Percentiles rank a stretch among this genome's conserved stretches.
Conservation (phyloP, 2,888 invertebrate species). For the Branchellion lobata region DNA sequence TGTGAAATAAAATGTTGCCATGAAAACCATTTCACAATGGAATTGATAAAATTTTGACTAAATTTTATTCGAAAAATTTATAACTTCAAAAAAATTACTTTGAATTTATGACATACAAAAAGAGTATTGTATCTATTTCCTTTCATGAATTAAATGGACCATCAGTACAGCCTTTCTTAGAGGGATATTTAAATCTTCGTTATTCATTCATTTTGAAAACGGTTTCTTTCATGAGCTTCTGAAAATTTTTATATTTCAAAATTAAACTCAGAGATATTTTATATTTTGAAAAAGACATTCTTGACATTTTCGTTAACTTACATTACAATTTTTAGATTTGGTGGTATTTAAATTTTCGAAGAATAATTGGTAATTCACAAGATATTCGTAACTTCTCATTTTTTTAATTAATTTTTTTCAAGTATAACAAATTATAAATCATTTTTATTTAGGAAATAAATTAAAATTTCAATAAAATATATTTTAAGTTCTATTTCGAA, state of each 20-base stretch:
- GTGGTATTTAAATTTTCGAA: no score
- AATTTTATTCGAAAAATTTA: no score
- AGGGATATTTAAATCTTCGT: conserved; percentile 14
- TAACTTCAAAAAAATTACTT: no score
- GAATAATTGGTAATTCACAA: no score
- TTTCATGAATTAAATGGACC: conserved; percentile 1
- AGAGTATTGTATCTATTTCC: neutral
- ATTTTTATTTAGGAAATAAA: no score
- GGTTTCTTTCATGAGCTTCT: neutral
- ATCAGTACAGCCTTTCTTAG: conserved; percentile 13
- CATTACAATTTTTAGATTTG: no score
- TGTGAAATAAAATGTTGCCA: neutral
- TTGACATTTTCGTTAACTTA: neutral
- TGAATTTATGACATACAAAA: no score
- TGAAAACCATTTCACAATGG: neutral
- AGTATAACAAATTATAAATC: no score
- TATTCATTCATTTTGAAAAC: neutral
- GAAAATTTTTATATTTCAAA: neutral
- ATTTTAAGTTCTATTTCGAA: no score
- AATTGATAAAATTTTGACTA: neutral
- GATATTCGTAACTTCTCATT: no score
- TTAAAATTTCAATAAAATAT: no score
- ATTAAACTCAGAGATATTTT: neutral
- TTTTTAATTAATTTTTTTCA: no score
- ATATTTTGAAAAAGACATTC: neutral